phyloP scores from a whole-genome alignment of 2,113 vertebrate species.

The Zootoca vivipara region DNA sequence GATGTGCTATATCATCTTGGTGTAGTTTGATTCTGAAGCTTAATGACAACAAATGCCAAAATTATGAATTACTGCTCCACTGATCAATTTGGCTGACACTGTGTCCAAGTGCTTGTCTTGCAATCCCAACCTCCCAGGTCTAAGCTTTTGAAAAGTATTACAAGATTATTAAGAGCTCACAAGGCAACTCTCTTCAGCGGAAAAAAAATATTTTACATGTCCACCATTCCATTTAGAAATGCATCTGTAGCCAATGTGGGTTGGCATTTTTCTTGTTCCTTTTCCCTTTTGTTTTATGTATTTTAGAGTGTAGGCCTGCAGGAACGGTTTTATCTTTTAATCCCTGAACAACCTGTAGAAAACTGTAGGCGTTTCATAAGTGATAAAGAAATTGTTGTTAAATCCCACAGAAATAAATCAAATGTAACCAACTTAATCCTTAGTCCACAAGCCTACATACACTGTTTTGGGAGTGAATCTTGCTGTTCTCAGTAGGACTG shows the following conservation, averaged over 20 bases:
- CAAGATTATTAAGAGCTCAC: fast-evolving
- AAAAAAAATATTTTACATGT: not conserved
- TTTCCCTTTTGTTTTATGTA: not conserved
- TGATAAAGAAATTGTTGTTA: too few relatives aligned
- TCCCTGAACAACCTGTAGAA: too few relatives aligned
- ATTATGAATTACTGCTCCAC: not conserved
- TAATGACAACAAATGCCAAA: fast-evolving
- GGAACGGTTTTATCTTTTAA: too few relatives aligned
- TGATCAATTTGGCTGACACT: not conserved
- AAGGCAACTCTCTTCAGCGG: not conserved
- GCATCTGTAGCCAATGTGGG: not conserved
- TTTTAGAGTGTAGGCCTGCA: not conserved
- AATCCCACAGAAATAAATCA: too few relatives aligned
- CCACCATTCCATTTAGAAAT: not conserved
- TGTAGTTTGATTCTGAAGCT: not conserved
- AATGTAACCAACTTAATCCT: too few relatives aligned
- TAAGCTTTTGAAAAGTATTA: not conserved
- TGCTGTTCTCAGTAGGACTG: not conserved
- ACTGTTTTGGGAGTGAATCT: not conserved
- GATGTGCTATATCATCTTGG: not conserved
- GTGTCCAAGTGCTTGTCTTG: not conserved
- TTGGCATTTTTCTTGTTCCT: not conserved
- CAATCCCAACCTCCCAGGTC: not conserved
- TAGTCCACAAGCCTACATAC: not conserved
- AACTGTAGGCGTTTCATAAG: too few relatives aligned